Evolutionary conservation across 1,140 invertebrate species (phyloP).

Genomic region (Patella vulgata): DNA sequence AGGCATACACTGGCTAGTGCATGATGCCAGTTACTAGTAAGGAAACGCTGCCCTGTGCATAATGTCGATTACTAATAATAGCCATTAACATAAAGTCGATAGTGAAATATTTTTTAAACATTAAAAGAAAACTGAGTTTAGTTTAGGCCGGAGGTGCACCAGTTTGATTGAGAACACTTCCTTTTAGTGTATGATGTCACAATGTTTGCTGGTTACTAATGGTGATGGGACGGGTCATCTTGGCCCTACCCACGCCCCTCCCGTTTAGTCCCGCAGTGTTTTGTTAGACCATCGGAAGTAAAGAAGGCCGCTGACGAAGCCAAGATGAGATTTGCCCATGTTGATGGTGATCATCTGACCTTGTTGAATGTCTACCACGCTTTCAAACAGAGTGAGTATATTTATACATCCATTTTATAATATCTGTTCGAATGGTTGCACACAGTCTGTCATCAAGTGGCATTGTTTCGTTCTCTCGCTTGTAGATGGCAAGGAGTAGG

Average conservation of each 20-base stretch:
- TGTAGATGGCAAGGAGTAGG: no score
- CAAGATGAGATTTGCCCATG: slow-evolving; percentile 99
- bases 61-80: no score
- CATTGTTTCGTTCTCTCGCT: no score
- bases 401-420: background rate
- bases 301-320: slow-evolving; percentile 99
- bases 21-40: no score
- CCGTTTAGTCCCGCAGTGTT: slow-evolving; percentile 95
- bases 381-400: slow-evolving; percentile 97
- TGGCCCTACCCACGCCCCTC: slow-evolving; percentile 55
- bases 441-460: no score
- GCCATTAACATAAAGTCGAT: no score
- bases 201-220: slow-evolving; percentile 55
- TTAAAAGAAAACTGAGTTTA: no score
- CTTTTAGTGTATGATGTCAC: slow-evolving; percentile 59
- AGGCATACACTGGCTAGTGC: no score
- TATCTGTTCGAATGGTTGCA: no score
- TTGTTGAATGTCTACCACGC: slow-evolving; percentile 96
- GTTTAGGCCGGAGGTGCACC: background rate
- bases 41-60: no score
- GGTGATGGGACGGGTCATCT: slow-evolving; percentile 60
- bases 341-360: slow-evolving; percentile 98
- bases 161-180: slow-evolving; percentile 28
- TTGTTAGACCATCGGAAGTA: slow-evolving; percentile 98
- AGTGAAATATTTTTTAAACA: no score